Percentiles rank a stretch among this genome's conserved stretches.
Conservation (phyloP, 2,113 vertebrate genomes). For the Mirounga angustirostris region DNA sequence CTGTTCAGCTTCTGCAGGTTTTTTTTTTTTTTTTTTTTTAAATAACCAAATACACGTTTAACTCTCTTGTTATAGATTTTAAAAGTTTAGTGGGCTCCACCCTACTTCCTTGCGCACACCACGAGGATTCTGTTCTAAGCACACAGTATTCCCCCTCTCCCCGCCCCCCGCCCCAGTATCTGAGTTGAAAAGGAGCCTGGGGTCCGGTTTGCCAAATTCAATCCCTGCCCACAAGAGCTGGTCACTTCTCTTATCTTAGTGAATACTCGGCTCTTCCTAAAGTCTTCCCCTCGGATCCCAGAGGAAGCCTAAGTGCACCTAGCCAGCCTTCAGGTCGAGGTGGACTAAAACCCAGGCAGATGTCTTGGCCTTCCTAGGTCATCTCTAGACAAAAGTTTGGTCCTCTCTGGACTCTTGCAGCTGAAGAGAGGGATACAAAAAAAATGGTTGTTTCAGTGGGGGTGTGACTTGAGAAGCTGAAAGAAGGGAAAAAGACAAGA, state of each 20-base stretch:
- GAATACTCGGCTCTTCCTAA: neutral
- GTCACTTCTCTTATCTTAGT: neutral
- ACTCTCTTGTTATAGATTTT: neutral
- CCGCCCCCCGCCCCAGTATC: fast-evolving
- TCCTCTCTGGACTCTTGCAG: neutral
- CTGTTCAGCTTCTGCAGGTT: neutral
- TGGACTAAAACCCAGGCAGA: neutral
- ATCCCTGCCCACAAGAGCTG: neutral
- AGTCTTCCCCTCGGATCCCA: neutral
- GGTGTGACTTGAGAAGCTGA: neutral
- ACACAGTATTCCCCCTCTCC: neutral
- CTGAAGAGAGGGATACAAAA: neutral
- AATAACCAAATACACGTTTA: neutral
- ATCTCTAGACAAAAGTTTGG: neutral
- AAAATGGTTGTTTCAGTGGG: neutral
- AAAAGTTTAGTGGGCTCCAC: neutral
- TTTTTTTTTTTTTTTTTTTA: neutral
- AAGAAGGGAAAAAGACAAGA: neutral
- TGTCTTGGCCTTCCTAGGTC: neutral
- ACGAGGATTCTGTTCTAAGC: neutral
- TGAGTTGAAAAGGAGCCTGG: neutral
- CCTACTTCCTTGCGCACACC: neutral
- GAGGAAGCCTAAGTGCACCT: neutral
- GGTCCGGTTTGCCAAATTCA: neutral
- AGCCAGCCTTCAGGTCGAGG: neutral